Conservation (phyloP, 2,797 vertebrate species). For the Eutrigla gurnardus region DNA sequence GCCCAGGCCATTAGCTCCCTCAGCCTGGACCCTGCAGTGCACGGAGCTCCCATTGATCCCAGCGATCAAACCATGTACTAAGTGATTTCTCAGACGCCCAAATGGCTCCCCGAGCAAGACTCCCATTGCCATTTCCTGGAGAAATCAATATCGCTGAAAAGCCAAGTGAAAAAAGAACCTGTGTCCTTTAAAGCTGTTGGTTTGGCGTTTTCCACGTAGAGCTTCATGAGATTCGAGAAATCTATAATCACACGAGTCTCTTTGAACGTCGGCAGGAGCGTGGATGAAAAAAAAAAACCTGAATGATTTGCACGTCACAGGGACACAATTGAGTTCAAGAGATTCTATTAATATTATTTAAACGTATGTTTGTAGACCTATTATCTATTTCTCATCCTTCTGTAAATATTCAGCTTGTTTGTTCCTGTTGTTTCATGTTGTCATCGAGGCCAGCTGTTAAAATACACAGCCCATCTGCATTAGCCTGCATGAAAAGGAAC, state of each 20-base stretch:
- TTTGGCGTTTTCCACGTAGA: constrained; percentile 25
- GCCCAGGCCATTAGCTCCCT: constrained; percentile 81
- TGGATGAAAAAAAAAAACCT: constrained; percentile 1
- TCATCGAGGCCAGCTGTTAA: constrained; percentile 38
- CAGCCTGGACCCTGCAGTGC: constrained; percentile 74
- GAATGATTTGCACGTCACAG: not conserved
- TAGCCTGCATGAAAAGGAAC: constrained; percentile 19
- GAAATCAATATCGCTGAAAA: constrained; percentile 90
- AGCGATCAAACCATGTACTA: constrained; percentile 83
- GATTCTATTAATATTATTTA: not conserved
- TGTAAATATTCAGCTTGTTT: constrained; percentile 19
- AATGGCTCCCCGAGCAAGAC: constrained; percentile 88
- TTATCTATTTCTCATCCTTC: not conserved
- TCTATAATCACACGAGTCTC: not conserved
- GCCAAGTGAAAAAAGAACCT: constrained; percentile 68
- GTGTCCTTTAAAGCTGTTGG: constrained; percentile 56
- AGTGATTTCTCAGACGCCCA: constrained; percentile 89
- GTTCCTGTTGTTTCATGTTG: constrained; percentile 3
- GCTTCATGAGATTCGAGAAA: not conserved
- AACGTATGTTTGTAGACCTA: not conserved
- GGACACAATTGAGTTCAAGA: not conserved
- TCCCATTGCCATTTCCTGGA: constrained; percentile 87
- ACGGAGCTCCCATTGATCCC: constrained; percentile 83
- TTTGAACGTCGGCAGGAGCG: not conserved
- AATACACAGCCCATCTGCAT: constrained; percentile 33